Base-by-base conservation (phyloP, 2,113 vertebrate species). In the Scomber colias region DNA sequence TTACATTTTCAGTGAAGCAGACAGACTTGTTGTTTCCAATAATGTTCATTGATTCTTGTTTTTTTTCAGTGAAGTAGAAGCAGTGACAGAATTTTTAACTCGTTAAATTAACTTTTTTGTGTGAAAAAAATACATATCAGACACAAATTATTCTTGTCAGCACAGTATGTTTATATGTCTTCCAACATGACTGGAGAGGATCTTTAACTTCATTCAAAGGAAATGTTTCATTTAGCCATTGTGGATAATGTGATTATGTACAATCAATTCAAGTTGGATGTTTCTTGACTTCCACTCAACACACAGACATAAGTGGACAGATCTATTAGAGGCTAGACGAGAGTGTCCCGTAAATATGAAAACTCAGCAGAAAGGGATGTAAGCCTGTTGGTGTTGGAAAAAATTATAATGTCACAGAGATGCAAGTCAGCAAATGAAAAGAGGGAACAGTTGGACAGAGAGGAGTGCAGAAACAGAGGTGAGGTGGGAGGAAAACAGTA, bases 401-500 rank as follows among this genome's bases (percentile, higher is more conserved):
- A 83, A 81, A 68, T 60, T 54, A 81, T 56, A 79, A 71, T 82
- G 83, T 83, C 77, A 81, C 77, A 71, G 72, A 89, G 71, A 87
- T 81, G 90, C 87, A 90, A 92, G 87, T 93, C 91, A 92, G 92
- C 90, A 92, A 88, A 87, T 85, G 70, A 82, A 70, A 88, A 21
- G 24, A 63, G 68, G 73, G 50, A 77, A 66, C 19, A 10, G 75
- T 46, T 68, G 66, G 64, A 55, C 61, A 48, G 65, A 82, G 63
- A 65, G 73, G 65, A 68, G 72, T 61, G 61, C 6, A 64, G 48
- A 73, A 79, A 89, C 61, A 88, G 72, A 80, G 69, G 80, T 76
- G 75, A 86, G 72, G 56, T 77, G 76, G 83, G 69, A 76, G 53
- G 71, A 84, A 89, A 83, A 90, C 77, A 90, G 62, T 73, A 78